Base-by-base conservation (phyloP, 2,888 invertebrate genomes). In the Trisateles emortualis region DNA sequence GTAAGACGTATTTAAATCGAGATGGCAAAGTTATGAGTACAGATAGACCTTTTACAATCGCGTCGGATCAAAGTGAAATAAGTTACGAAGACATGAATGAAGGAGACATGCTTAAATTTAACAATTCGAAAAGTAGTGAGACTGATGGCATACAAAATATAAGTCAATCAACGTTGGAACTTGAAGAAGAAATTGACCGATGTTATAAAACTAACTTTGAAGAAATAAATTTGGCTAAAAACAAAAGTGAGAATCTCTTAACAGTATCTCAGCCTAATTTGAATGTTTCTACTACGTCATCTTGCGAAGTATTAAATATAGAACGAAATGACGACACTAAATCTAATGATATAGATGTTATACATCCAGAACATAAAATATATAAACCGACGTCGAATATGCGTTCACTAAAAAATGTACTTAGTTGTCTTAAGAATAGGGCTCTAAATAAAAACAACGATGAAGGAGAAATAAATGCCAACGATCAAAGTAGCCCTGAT, bases 351-450 rank as follows among this genome's bases (percentile, higher is more conserved):
- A 86, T 84, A 63, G 93, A 86, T 79, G 86, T 93, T 1, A 94
- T 95, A 59, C 96, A 96, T 76, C 97, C 97, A 0, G 96, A 96
- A 76, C 96, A 97, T 80, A 96, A 96, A 85, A 96, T 96, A 68
- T 96, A 96, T 75, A 94, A 96, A 59, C 95, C 95, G 39, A 94
- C 94, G 0, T 92, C 93, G 41, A 94, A 91, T 57, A 85, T 92
- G 62, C 70, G 91, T 1, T 93, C 95, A 2, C 84, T 95, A 0
- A 93, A 94, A 76, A 94, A 94, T 68, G 92, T 95, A 24, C 79
- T 95, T 4, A 94, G 93, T 71, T 87, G 94, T 43, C 93, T 95
- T 58, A 93, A 92, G 71, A 86, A 81, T 51, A 86, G 81, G 16
- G 86, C 84, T n/a, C 87, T 87, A 0, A 91, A 83, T 30, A 90